These are phyloP conservation scores for Brachionus calyciflorus DNA, from an alignment of 1,140 invertebrate genomes.

Conservation along the genomic window DNA sequence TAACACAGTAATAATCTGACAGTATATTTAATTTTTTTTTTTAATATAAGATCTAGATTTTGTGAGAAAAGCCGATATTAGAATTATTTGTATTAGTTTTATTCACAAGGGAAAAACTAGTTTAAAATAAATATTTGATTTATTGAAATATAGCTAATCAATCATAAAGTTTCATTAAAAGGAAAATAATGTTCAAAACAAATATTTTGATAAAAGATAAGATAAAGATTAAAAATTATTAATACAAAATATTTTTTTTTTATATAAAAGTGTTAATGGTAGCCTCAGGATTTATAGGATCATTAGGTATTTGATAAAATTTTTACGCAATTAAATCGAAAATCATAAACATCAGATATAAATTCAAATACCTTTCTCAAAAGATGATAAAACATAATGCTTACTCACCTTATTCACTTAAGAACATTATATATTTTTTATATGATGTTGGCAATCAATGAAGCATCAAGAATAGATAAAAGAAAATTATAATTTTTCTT, in stretches of 20 bases:
- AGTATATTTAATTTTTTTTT: no score
- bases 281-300: not conserved
- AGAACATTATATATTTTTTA: no score
- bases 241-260: no score
- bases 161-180: not conserved
- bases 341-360: no score
- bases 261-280: constrained; percentile 30
- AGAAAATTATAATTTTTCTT: no score
- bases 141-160: constrained; percentile 24
- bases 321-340: not conserved
- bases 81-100: not conserved
- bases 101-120: not conserved
- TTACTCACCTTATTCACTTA: no score
- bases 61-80: not conserved
- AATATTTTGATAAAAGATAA: constrained; percentile 22
- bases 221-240: constrained; percentile 6
- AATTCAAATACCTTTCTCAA: no score
- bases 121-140: constrained; percentile 20
- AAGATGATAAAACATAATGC: no score
- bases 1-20: no score
- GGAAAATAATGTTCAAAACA: not conserved
- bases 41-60: no score
- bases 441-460: no score
- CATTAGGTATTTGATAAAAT: not conserved
- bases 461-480: no score